Base-by-base conservation (phyloP, 2,797 vertebrate species). In the Dromococcyx pavoninus region DNA sequence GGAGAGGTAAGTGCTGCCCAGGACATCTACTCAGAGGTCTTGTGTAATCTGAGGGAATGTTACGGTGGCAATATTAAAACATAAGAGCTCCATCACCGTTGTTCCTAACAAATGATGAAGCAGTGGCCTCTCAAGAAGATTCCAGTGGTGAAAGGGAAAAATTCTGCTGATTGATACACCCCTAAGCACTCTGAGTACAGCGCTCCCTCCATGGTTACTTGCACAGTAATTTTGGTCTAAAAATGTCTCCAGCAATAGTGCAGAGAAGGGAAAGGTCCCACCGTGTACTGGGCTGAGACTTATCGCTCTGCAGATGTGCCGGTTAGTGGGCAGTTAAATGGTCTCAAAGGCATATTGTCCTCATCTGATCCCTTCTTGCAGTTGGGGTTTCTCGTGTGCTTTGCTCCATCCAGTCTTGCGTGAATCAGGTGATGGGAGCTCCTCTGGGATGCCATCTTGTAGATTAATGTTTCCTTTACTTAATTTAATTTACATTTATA, bases 401-500 rank as follows among this genome's bases (percentile, higher is more conserved):
- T 91, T 74, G 32, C 61, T 89, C 37, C 58, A 17, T 41, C 25
- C 57, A 61, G 54, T 46, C 73, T 88, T 84, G 58, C 75, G 27
- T 54, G 66, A 93, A 77, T 88, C 76, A 54, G 79, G 70, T 92
- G 79, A 84, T 35, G 30, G 57, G 56, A 86, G 48, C 37, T 93
- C 89, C 76, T 89, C 73, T 88, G 91, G 76, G 86, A 88, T 84
- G 56, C 57, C 2, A 0, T 86, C 74, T 70, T 88, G 37, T 41
- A 91, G 70, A 86, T 81, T 54, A 89, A 89, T 90, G n/a, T 79
- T 94, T 91, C 64, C 60, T 91, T 92, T 88, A 56, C 88, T 93
- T 90, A 79, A 83, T 93, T 96, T 95, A 80, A 77, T 88, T 83
- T 89, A 76, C 78, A 66, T 84, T 75, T 73, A 57, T 86, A 71